Conservation (phyloP, 2,888 invertebrate genomes). For the Isotomurus palustris region DNA sequence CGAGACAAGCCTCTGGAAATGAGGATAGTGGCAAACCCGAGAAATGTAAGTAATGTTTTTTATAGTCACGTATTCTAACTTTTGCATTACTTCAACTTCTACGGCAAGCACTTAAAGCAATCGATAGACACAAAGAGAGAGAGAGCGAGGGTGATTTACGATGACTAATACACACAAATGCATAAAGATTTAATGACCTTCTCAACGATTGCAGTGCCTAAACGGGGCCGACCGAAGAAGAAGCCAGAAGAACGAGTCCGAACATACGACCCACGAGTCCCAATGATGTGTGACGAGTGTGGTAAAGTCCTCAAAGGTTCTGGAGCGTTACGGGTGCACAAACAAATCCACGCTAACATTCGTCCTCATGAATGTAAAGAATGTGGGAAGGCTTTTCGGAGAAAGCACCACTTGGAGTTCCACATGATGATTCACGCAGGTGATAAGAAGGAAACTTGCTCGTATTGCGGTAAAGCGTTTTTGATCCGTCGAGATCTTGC, state of each 20-base stretch:
- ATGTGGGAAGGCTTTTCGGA: constrained; percentile 35
- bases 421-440: constrained; percentile 41
- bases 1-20: constrained; percentile 13
- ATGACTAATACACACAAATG: not conserved
- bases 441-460: constrained; percentile 38
- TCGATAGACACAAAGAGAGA: not conserved
- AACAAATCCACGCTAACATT: constrained; percentile 34
- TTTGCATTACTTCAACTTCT: no score
- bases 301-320: constrained; percentile 39
- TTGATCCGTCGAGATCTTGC: constrained; percentile 35
- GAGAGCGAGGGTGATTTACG: not conserved
- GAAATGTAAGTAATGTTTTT: constrained; percentile 24
- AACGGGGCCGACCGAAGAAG: constrained; percentile 40
- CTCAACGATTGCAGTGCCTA: constrained; percentile 21
- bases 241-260: constrained; percentile 36
- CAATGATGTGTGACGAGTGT: constrained; percentile 39
- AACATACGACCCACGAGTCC: constrained; percentile 38
- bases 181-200: no score
- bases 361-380: constrained; percentile 35
- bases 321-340: constrained; percentile 36
- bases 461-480: constrained; percentile 38
- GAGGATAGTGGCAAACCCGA: constrained; percentile 24
- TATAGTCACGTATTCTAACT: no score
- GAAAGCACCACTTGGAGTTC: constrained; percentile 38
- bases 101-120: not conserved